phyloP scores from a whole-genome alignment of 2,797 vertebrate species.

The Hippopotamyrus pictus region DNA sequence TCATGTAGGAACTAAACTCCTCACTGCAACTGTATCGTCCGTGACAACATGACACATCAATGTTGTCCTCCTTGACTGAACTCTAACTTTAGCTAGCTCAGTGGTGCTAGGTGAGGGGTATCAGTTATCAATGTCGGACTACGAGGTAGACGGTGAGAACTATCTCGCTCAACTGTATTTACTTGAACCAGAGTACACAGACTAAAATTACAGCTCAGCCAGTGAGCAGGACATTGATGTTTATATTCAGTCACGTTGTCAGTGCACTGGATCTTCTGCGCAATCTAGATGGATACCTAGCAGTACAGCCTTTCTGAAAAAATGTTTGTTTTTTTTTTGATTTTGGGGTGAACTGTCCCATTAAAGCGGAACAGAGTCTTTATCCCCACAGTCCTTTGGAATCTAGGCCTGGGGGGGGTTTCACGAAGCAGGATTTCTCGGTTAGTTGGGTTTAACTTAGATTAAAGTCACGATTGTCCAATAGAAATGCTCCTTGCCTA shows the following conservation, averaged over 20 bases:
- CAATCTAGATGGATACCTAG: background rate
- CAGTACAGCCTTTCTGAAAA: background rate
- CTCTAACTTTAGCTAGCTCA: background rate
- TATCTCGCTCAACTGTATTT: background rate
- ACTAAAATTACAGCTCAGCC: background rate
- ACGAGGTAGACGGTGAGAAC: background rate
- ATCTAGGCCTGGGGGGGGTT: background rate
- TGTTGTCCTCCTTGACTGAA: background rate
- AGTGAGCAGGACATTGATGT: background rate
- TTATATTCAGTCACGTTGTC: background rate
- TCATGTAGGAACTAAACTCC: background rate
- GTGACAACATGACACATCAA: background rate
- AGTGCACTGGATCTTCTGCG: background rate
- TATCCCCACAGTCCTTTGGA: background rate
- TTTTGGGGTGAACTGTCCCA: background rate
- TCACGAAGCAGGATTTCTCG: background rate
- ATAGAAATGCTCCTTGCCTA: background rate
- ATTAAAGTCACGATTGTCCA: background rate
- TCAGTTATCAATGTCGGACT: background rate
- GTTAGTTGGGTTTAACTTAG: background rate
- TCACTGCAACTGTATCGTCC: background rate
- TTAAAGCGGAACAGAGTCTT: background rate
- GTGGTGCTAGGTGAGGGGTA: background rate
- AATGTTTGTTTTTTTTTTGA: background rate
- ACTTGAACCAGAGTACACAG: background rate